Base-by-base conservation (phyloP, 1,140 invertebrate genomes). In the Tribolium castaneum region DNA sequence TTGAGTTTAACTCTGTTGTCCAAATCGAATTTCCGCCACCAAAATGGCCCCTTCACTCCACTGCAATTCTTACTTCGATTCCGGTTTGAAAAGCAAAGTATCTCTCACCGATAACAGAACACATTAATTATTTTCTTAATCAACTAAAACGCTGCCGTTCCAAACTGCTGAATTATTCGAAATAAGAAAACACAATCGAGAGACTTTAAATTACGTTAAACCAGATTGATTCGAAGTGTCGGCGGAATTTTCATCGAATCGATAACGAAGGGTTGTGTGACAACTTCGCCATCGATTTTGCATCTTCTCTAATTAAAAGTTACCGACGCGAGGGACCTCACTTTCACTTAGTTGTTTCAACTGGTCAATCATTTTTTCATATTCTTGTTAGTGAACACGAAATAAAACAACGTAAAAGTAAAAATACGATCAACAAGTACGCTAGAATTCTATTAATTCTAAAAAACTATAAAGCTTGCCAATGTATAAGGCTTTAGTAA, bases 71-170 rank as follows among this genome's bases (percentile, higher is more conserved):
- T 50, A 50, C 7, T 14, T 4, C 49, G 13, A 30, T 30, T 6
- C 25, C 25, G 25, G 39, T 45, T 30, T 30, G 25, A 45, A 45
- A 45, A 45, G 9, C 51, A 52, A 52, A 52, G 51, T 14, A 19
- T 52, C 51, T 19, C 13, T 50, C 49, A 50, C 49, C 49, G 22
- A 62, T 4, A 30, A 30, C 19, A 30, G 56, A 30, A 22, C 13
- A 30, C 59, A 66, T 66, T 66, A 34, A 66, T 66, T 66, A 66
- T 13, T 66, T 66, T 66, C 59, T 35, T 66, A 66, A 66, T 66
- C 59, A 66, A 66, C 9, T 35, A 66, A 66, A 66, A 66, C 59
- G 59, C 16, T 66, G 25, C 54, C n/a, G 19, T 30, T 9, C 56
- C n/a, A 13, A 62, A 16, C 52, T 62, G 16, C 56, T 62, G 25